Percentiles rank a stretch among this genome's conserved stretches.
Evolutionary conservation across 2,888 invertebrate genomes (phyloP).

Genomic region (Mythimna pallens): DNA sequence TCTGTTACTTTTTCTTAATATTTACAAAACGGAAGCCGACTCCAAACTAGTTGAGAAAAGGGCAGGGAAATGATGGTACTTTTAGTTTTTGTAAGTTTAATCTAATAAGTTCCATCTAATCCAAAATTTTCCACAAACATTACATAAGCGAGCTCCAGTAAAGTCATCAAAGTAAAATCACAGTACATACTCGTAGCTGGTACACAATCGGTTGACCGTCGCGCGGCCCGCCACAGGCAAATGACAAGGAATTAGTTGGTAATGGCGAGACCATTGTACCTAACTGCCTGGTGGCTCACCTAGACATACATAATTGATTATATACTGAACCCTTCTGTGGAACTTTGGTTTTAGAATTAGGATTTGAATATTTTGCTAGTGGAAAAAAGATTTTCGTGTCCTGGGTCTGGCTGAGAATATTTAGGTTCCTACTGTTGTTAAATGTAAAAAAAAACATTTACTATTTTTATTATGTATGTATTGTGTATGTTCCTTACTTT

Average conservation of each 20-base stretch:
- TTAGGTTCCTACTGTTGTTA: no score
- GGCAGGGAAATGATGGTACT: no score
- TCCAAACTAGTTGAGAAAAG: no score
- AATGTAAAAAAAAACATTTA: no score
- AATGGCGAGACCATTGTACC: conserved; percentile 89
- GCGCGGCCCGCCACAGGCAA: conserved; percentile 84
- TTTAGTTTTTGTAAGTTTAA: no score
- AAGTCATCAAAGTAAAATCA: conserved; percentile 59
- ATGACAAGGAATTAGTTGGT: conserved; percentile 89
- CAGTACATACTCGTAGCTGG: conserved; percentile 44
- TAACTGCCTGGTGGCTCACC: conserved; percentile 87
- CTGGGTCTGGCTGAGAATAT: no score
- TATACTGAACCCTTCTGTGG: conserved; percentile 78
- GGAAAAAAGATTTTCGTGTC: no score
- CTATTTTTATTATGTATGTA: no score
- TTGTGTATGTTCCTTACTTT: no score
- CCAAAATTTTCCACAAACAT: conserved; percentile 4
- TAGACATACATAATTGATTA: conserved; percentile 87
- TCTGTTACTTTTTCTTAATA: no score
- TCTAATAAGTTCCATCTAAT: no score
- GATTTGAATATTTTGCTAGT: conserved; percentile 13
- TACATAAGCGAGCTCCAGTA: conserved; percentile 18
- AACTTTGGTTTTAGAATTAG: conserved; percentile 57
- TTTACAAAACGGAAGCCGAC: no score
- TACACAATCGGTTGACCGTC: conserved; percentile 81